These are phyloP conservation scores for Pyrocoelia pectoralis DNA, from an alignment of 2,888 invertebrate genomes.

Conservation along the genomic window DNA sequence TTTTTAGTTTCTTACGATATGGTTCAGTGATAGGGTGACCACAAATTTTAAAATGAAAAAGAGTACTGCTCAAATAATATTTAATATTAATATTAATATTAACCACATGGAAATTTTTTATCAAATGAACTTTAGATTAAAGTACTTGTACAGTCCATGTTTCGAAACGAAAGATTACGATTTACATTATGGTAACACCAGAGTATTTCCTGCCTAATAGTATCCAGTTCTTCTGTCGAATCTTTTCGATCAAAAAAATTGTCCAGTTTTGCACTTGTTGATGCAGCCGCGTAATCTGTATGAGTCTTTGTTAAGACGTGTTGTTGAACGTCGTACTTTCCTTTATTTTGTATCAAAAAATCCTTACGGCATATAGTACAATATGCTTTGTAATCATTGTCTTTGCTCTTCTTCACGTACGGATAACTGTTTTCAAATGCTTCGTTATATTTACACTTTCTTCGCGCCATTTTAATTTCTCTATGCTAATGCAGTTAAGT, in stretches of 20 bases:
- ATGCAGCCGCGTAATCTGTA: not conserved
- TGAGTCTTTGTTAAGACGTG: conserved; percentile 15
- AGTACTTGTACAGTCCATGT: conserved; percentile 14
- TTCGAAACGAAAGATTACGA: conserved; percentile 10
- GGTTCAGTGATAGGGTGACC: too few relatives aligned
- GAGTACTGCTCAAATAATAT: too few relatives aligned
- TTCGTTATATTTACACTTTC: conserved; percentile 2
- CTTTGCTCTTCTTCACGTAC: too few relatives aligned
- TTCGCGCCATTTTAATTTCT: too few relatives aligned
- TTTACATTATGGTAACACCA: conserved; percentile 18
- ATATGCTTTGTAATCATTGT: too few relatives aligned
- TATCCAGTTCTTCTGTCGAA: conserved; percentile 4
- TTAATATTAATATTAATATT: too few relatives aligned
- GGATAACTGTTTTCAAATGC: not conserved
- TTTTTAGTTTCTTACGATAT: too few relatives aligned
- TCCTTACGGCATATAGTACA: not conserved
- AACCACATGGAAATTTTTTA: conserved; percentile 10
- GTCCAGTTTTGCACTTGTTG: conserved; percentile 2
- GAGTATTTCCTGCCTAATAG: not conserved
- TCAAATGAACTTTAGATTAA: conserved; percentile 10
- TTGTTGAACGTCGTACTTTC: conserved; percentile 13
- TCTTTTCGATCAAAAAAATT: conserved; percentile 1
- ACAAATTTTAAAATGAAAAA: too few relatives aligned
- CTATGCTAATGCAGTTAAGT: too few relatives aligned
- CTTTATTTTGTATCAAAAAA: conserved; percentile 9